These are phyloP conservation scores for Fringilla coelebs DNA, from an alignment of 2,797 vertebrate genomes.

Conservation along the genomic window DNA sequence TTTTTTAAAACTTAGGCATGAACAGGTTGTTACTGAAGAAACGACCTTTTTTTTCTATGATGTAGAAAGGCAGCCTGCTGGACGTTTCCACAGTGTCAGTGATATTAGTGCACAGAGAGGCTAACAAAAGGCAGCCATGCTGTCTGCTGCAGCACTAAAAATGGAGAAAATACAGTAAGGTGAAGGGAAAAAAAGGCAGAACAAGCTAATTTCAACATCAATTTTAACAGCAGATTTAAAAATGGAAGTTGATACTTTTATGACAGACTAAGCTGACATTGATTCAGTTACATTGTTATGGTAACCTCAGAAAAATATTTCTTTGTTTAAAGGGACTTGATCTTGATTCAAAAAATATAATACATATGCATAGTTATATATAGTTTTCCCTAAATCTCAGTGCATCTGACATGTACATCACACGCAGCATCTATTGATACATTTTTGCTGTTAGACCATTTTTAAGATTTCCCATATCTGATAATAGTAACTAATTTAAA, in stretches of 20 bases:
- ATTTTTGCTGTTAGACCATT: constrained; percentile 2
- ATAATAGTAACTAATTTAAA: constrained; percentile 46
- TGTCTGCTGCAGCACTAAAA: constrained; percentile 54
- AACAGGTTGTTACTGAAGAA: neutral
- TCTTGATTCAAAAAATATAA: neutral
- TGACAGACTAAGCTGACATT: neutral
- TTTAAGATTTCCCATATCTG: neutral
- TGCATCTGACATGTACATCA: neutral
- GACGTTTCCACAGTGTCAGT: constrained; percentile 3
- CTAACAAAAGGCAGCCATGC: constrained; percentile 63
- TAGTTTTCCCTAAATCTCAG: neutral
- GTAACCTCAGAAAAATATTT: neutral
- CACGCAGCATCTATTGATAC: neutral
- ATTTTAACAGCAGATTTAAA: neutral
- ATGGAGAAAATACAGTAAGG: constrained; percentile 42
- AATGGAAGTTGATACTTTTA: neutral
- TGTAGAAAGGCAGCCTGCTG: neutral
- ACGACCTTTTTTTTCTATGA: neutral
- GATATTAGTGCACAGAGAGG: constrained; percentile 18
- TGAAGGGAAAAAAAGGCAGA: neutral
- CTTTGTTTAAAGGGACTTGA: neutral
- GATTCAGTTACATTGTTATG: neutral
- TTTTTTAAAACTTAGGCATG: neutral
- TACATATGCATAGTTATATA: neutral
- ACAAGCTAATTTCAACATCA: constrained; percentile 27